Evolutionary conservation across 2,888 invertebrate species (phyloP), one percentile per base, ranked within the genome.

Genomic region (Macaria notata): DNA sequence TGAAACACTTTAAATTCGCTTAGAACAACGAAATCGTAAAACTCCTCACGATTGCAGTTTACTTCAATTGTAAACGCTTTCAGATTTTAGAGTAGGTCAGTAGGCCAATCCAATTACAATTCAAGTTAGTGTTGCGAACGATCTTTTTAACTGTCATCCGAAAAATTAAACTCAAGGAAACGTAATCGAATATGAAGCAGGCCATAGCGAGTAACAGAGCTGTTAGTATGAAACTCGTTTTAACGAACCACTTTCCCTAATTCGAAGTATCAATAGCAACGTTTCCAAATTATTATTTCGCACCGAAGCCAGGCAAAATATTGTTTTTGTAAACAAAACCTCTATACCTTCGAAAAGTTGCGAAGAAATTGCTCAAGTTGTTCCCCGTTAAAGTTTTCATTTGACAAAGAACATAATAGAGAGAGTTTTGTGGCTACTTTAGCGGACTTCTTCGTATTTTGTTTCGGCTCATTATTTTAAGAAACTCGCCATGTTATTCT

Each of bases 191-290:
- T 53, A 54, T 60, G 41, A 49, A 64, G 31, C 58, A 60, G 68
- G 67, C 66, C 61, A 64, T 63, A 57, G 49, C 45, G 54, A 49
- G 49, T 39, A 54, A 57, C 41, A 54, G 31, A 57, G 48, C 50
- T 19, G 19, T 19, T 19, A 19, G 19, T 44, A 49, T 53, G 43
- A 46, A 66, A 68, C 66, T 58, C 52, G 64, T 71, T 65, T 65
- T 49, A 42, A 54, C 58, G 55, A 46, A 47, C 53, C 54, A 59
- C 63, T 68, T 69, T 69, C 61, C 53, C 50, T 61, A 52, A 59
- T 53, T 59, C 46, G 9, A 9, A 29, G 41, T 56, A 39, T 39
- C 45, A 3, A 38, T 7, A 38, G 6, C 38, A 38, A 46, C 9
- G 38, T 45, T 47, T 56, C 33, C 44, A 56, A 48, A 51, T 36